Base-by-base conservation (phyloP, 2,888 invertebrate species). In the Lasius platythorax region DNA sequence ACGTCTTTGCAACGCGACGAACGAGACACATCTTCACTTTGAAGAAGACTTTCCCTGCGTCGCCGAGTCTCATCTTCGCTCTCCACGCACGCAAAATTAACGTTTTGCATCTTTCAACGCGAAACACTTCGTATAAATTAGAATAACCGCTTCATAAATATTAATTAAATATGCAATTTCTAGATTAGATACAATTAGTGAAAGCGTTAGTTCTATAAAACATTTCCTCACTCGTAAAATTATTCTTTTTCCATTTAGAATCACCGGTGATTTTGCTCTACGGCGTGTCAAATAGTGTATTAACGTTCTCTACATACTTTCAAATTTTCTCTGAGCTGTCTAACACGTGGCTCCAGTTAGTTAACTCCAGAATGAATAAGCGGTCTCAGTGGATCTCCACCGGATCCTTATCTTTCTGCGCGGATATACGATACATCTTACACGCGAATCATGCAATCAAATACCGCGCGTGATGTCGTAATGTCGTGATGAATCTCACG, bases 231-330 rank as follows among this genome's bases (percentile, higher is more conserved):
- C 23, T 28, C 33, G 3, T 23, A 12, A 37, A 6, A 76, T 53
- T 79, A 33, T 12, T 74, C 30, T 46, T 46, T 30, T 15, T 18
- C 50, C 28, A 37, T 43, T 50, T 50, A 30, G n/a, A 30, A 33
- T 68, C 53, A 28, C 5, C 56, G 53, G 23, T 66, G 76, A 68
- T 83, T 83, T 23, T 28, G n/a, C 70, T 82, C 11, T 9, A 84
- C 56, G 15, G 2, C 33, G 46, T 76, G 28, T 56, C 53, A 68
- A 64, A 46, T 23, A 23, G 50, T 43, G 53, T 37, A 76, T 85
- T 72, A 66, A 79, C 67, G 30, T 67, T 87, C 83, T 76, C 64
- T 53, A 50, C 83, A 70, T 74, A 82, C 87, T 88, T 86, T 90
- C 87, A 73, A 85, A 87, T 82, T 75, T 82, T 70, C 53, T 23